Base-by-base conservation (phyloP, 2,888 invertebrate genomes). In the Hirtodrosophila trivittata region DNA sequence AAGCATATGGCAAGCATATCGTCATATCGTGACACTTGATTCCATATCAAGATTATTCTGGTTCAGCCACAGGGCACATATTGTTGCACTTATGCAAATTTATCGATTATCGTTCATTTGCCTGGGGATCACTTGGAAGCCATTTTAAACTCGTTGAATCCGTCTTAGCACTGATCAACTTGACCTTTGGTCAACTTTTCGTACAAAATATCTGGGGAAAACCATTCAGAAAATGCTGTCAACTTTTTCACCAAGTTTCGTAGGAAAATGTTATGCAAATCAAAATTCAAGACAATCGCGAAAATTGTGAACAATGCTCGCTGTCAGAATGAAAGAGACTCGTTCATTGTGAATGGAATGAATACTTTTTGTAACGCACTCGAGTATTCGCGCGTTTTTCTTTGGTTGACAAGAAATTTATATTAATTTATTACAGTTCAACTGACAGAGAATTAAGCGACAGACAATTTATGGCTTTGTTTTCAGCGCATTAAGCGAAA, bases 381-480 rank as follows among this genome's bases (percentile, higher is more conserved):
- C 10, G 38, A 10, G n/a, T 28, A 28, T 42, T 30, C 3, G 38
- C 52, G 41, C 56, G n/a, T 33, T 8, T 28, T 16, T 38, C n/a
- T 14, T 14, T 50, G 63, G 77, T 65, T 87, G 88, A 88, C 87
- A 87, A 84, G 89, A 89, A 81, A 81, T 89, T 89, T 89, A 88
- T 88, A 89, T 89, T 89, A 89, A 88, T 88, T 88, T 88, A 88
- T 88, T 88, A 76, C 89, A 84, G 84, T 87, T 89, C 85, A 86
- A 80, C 85, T 87, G 89, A 88, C 89, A 88, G 86, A 82, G 86
- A 87, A 89, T 89, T 89, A 88, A 89, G 83, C 77, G 82, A 56
- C 87, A 86, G 85, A 87, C 86, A 89, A 88, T 88, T 88, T 89
- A 88, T 88, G 81, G 84, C 81, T 86, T 89, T 87, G 89, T 89